Percentiles rank a stretch among this genome's conserved stretches.
phyloP scores from a whole-genome alignment of 2,797 vertebrate genomes.

The Ptychadena robeensis region DNA sequence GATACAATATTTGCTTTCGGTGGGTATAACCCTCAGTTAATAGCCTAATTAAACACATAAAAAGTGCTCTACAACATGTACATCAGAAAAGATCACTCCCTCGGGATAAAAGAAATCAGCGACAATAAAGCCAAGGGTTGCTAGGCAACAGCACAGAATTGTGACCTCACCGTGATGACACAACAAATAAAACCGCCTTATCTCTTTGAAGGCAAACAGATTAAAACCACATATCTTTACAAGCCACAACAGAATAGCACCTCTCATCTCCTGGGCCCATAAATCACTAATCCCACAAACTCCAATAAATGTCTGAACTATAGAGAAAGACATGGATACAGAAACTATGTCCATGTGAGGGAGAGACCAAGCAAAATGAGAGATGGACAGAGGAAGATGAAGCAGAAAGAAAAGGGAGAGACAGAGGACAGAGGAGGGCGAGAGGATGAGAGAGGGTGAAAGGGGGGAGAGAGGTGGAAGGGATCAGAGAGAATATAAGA shows the following conservation, averaged over 20 bases:
- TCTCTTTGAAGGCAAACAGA: slow-evolving; percentile 1
- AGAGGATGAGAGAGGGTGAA: background rate
- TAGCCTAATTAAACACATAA: slow-evolving; percentile 20
- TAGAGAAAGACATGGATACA: background rate
- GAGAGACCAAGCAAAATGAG: background rate
- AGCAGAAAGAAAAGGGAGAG: background rate
- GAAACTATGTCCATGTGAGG: no score
- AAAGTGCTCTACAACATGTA: background rate
- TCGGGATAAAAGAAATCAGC: background rate
- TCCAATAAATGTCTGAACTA: background rate
- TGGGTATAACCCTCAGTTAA: background rate
- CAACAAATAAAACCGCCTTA: slow-evolving; percentile 5
- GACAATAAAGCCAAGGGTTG: slow-evolving; percentile 15
- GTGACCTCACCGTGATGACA: slow-evolving; percentile 20
- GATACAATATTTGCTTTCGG: background rate
- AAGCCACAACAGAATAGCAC: background rate
- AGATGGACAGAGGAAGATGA: background rate
- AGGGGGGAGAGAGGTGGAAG: background rate
- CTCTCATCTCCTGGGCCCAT: background rate
- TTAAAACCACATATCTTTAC: slow-evolving; percentile 28
- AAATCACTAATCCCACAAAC: background rate
- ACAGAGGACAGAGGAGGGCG: no score
- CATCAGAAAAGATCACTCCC: slow-evolving; percentile 10
- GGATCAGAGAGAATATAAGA: background rate
- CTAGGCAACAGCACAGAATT: slow-evolving; percentile 42